Percentiles rank a stretch among this genome's conserved stretches.
phyloP scores from a whole-genome alignment of 2,797 vertebrate genomes.

The Sarcoramphus papa region DNA sequence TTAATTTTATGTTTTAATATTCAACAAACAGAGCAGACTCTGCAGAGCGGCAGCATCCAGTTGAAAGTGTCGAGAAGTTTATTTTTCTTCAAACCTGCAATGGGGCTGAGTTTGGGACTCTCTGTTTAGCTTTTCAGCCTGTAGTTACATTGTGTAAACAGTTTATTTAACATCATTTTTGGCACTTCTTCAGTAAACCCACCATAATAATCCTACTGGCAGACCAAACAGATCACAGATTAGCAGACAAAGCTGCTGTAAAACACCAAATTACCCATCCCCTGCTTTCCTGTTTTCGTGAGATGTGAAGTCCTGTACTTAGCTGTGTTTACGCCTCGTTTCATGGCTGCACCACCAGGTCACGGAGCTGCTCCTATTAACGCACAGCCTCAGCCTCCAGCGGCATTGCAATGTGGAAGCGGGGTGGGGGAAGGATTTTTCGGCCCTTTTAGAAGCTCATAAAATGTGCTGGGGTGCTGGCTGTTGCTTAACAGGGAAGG shows the following conservation, averaged over 20 bases:
- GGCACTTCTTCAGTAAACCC: conserved; percentile 81
- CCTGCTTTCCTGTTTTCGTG: conserved; percentile 60
- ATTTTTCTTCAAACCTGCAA: conserved; percentile 82
- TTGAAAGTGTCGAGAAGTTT: conserved; percentile 79
- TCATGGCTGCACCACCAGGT: conserved; percentile 30
- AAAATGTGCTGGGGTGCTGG: conserved; percentile 60
- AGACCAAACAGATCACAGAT: conserved; percentile 80
- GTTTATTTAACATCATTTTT: conserved; percentile 81
- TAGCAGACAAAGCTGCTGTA: conserved; percentile 71
- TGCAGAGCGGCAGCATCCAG: conserved; percentile 68
- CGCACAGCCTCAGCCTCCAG: conserved; percentile 1
- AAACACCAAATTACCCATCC: conserved; percentile 69
- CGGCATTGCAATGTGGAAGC: neutral
- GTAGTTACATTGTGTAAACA: conserved; percentile 78
- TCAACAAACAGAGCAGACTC: conserved; percentile 74
- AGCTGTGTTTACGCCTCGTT: conserved; percentile 50
- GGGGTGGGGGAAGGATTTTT: neutral
- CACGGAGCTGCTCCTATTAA: neutral
- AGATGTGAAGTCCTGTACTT: conserved; percentile 62
- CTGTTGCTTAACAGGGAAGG: conserved; percentile 72
- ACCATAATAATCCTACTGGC: conserved; percentile 82
- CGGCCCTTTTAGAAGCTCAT: conserved; percentile 62
- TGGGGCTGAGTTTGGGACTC: conserved; percentile 70
- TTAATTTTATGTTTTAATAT: conserved; percentile 74
- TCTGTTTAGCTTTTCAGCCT: conserved; percentile 75